phyloP scores from a whole-genome alignment of 2,888 invertebrate species.

The Ochropacha duplaris region DNA sequence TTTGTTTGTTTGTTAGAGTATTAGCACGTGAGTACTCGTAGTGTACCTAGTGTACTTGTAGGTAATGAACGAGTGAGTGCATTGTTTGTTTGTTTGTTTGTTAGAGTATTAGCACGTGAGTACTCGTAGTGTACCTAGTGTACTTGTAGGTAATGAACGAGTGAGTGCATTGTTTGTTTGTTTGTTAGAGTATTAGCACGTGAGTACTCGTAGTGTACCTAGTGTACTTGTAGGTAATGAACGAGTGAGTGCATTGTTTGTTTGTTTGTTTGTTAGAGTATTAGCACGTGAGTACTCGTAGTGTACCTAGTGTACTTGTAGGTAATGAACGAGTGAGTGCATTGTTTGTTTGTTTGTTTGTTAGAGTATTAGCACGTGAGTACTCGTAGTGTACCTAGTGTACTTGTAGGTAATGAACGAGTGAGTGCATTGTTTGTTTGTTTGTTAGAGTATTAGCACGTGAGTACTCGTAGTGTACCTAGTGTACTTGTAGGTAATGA shows the following conservation, averaged over 20 bases:
- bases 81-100: not conserved
- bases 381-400: too few species aligned
- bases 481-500: not conserved
- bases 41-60: too few species aligned
- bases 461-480: not conserved
- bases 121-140: too few species aligned
- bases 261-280: not conserved
- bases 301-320: too few species aligned
- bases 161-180: not conserved
- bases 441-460: not conserved
- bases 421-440: not conserved
- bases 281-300: not conserved
- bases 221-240: not conserved
- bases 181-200: not conserved
- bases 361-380: not conserved
- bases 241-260: not conserved
- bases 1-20: not conserved
- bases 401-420: not conserved
- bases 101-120: not conserved
- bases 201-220: not conserved
- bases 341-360: not conserved
- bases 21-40: not conserved
- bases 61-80: not conserved
- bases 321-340: not conserved
- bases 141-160: not conserved